Evolutionary conservation across 2,797 vertebrate genomes (phyloP).

Genomic region (Macrochelys suwanniensis): DNA sequence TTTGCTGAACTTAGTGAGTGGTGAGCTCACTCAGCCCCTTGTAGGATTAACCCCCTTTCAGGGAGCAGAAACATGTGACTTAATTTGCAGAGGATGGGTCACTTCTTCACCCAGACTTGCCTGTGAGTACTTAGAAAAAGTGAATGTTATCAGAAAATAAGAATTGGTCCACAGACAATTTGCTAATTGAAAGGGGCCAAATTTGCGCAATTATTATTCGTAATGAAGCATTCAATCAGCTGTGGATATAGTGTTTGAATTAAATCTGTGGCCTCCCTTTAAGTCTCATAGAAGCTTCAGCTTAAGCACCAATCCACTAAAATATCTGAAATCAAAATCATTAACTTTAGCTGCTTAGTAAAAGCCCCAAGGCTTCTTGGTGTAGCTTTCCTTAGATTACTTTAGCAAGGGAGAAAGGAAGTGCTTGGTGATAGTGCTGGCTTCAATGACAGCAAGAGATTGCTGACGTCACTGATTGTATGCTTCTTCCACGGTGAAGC

Average conservation of each 20-base stretch:
- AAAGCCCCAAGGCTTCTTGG: neutral
- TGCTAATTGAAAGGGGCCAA: neutral
- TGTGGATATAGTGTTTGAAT: neutral
- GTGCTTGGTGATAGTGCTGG: neutral
- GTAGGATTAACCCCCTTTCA: neutral
- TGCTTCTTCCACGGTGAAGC: constrained; percentile 36
- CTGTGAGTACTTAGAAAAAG: neutral
- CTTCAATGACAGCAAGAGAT: constrained; percentile 26
- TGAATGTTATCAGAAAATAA: neutral
- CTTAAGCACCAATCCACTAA: constrained; percentile 8
- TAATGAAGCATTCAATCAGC: neutral
- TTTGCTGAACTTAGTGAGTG: neutral
- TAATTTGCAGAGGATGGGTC: neutral
- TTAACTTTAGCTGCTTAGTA: constrained; percentile 13
- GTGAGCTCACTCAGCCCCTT: neutral
- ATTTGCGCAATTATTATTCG: neutral
- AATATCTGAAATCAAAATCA: neutral
- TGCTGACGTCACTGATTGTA: constrained; percentile 56
- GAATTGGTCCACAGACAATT: neutral
- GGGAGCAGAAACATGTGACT: neutral
- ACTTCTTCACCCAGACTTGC: neutral
- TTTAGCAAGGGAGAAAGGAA: constrained; percentile 12
- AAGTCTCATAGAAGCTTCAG: constrained; percentile 9
- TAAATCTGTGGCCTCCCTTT: neutral
- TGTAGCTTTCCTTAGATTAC: constrained; percentile 16